Conservation (phyloP, 2,888 invertebrate species). For the Cryptophagus acutangulus region DNA sequence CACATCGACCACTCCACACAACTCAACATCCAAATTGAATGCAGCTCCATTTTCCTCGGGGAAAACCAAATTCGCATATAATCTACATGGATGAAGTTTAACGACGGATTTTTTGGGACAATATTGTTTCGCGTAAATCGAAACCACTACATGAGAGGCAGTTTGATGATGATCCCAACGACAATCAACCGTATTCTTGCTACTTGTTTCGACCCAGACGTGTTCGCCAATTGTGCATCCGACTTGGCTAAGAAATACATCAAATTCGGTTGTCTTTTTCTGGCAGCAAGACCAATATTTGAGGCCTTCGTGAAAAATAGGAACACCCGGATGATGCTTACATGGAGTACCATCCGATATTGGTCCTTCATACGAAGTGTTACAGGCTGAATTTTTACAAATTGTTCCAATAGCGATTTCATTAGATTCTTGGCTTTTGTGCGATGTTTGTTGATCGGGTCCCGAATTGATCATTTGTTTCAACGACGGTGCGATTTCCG, state of each 20-base stretch:
- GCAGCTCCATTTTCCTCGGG: constrained; percentile 66
- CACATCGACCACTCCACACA: constrained; percentile 79
- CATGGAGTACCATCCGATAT: constrained; percentile 62
- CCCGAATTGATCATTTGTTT: constrained; percentile 54
- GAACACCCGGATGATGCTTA: constrained; percentile 78
- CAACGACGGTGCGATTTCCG: constrained; percentile 62
- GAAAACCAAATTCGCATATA: constrained; percentile 71
- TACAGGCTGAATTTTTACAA: constrained; percentile 86
- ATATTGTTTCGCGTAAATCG: constrained; percentile 88
- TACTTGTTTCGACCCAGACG: constrained; percentile 62
- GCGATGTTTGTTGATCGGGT: constrained; percentile 18
- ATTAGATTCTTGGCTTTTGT: constrained; percentile 35
- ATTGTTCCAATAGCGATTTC: constrained; percentile 64
- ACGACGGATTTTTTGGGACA: constrained; percentile 71
- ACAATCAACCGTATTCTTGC: constrained; percentile 56
- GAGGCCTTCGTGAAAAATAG: constrained; percentile 94
- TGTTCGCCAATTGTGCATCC: constrained; percentile 86
- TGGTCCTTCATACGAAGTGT: constrained; percentile 61
- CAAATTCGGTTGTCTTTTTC: constrained; percentile 89
- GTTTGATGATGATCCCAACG: constrained; percentile 97
- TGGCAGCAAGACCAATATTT: constrained; percentile 98
- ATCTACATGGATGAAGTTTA: constrained; percentile 77
- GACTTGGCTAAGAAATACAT: constrained; percentile 82
- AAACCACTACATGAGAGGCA: constrained; percentile 72
- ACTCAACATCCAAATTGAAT: constrained; percentile 72